A percentile compares a stretch with the other conserved stretches of the same genome.
Conservation (phyloP, 2,888 invertebrate genomes). For the Anticlea derivata region DNA sequence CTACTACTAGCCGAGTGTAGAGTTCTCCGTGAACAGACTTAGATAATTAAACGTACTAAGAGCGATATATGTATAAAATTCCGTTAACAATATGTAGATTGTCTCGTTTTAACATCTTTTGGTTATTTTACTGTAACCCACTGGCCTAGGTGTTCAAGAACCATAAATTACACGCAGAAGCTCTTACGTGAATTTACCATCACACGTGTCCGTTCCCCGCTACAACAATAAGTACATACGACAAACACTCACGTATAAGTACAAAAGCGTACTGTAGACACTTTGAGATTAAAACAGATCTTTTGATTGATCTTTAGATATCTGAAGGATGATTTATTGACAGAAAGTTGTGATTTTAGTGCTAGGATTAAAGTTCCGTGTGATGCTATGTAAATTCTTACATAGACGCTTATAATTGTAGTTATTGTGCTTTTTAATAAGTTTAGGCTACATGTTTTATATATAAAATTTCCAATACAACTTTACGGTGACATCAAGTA, state of each 20-base stretch:
- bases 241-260: conserved; percentile 40
- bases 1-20: too few relatives aligned
- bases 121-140: too few relatives aligned
- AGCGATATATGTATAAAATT: too few relatives aligned
- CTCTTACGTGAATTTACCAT: too few relatives aligned
- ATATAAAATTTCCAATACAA: background rate
- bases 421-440: background rate
- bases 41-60: too few relatives aligned
- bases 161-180: too few relatives aligned
- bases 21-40: too few relatives aligned
- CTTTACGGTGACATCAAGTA: background rate
- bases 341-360: background rate
- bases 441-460: conserved; percentile 5
- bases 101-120: too few relatives aligned
- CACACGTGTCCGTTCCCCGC: conserved; percentile 25
- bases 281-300: conserved; percentile 64
- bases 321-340: conserved; percentile 13
- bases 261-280: conserved; percentile 38
- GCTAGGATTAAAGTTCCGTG: background rate
- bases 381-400: conserved; percentile 2
- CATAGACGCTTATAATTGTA: too few relatives aligned
- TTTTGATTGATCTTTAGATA: conserved; percentile 23
- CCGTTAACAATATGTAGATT: too few relatives aligned
- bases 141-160: too few relatives aligned
- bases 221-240: conserved; percentile 49